These are phyloP conservation scores for Heteropelma amictum DNA, from an alignment of 2,888 invertebrate genomes.

Conservation along the genomic window DNA sequence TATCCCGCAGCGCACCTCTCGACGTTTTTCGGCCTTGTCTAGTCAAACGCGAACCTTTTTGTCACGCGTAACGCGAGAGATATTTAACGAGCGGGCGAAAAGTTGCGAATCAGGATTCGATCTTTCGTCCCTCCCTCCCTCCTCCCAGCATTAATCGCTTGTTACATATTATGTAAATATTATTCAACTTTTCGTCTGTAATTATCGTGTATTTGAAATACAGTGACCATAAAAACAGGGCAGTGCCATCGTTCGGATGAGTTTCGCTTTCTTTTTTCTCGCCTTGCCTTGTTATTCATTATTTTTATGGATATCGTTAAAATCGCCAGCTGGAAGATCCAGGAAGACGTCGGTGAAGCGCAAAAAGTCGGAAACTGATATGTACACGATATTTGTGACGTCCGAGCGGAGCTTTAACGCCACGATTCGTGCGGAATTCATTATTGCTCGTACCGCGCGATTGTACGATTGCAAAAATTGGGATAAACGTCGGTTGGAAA, in stretches of 20 bases:
- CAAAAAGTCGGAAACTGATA: too few species aligned
- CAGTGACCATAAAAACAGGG: constrained; percentile 41
- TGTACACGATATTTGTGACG: too few species aligned
- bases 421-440: too few species aligned
- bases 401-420: too few species aligned
- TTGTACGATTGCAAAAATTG: too few species aligned
- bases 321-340: constrained; percentile 20
- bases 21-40: constrained; percentile 43
- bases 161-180: constrained; percentile 58
- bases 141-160: too few species aligned
- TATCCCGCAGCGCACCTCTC: too few species aligned
- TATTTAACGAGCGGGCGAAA: not conserved
- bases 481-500: too few species aligned
- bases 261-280: not conserved
- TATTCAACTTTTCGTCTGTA: constrained; percentile 48
- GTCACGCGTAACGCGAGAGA: constrained; percentile 22
- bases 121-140: not conserved
- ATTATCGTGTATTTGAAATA: constrained; percentile 54
- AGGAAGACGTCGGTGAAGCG: not conserved
- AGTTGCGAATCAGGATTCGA: not conserved
- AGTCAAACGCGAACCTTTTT: constrained; percentile 43
- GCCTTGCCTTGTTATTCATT: too few species aligned
- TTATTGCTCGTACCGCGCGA: too few species aligned
- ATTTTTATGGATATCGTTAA: too few species aligned
- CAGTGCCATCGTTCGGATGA: not conserved